Evolutionary conservation across 1,140 invertebrate species (phyloP).

Genomic region (Aleiodes sp.): DNA sequence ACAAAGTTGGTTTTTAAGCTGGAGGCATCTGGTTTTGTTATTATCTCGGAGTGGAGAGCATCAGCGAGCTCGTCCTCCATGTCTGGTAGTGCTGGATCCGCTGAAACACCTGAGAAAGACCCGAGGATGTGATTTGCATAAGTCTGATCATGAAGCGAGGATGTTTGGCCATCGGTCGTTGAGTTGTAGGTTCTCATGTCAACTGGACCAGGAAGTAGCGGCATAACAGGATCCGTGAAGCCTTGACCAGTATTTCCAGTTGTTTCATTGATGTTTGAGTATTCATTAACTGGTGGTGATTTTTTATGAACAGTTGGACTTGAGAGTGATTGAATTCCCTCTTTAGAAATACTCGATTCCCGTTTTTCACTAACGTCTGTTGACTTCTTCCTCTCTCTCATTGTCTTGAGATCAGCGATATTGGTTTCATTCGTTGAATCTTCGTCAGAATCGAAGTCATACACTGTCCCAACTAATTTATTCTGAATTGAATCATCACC

Average conservation of each 20-base stretch:
- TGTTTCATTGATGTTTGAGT: conserved; percentile 34
- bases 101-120: conserved; percentile 70
- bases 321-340: conserved; percentile 64
- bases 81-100: conserved; percentile 73
- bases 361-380: conserved; percentile 75
- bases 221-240: conserved; percentile 72
- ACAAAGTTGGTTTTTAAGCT: conserved; percentile 41
- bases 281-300: conserved; percentile 48
- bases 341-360: conserved; percentile 66
- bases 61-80: conserved; percentile 84
- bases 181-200: conserved; percentile 87
- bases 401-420: conserved; percentile 81
- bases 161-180: conserved; percentile 61
- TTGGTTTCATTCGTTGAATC: conserved; percentile 78
- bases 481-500: conserved; percentile 72
- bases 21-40: conserved; percentile 61
- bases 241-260: conserved; percentile 42
- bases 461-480: conserved; percentile 86
- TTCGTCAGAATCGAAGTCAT: conserved; percentile 87
- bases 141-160: conserved; percentile 66
- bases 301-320: conserved; percentile 48
- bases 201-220: conserved; percentile 82
- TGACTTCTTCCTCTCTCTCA: conserved; percentile 82
- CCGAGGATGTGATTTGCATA: conserved; percentile 73
- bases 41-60: conserved; percentile 74